Percentiles rank a stretch among this genome's conserved stretches.
Conservation (phyloP, 2,888 invertebrate genomes). For the Drosophila nr. fundita region DNA sequence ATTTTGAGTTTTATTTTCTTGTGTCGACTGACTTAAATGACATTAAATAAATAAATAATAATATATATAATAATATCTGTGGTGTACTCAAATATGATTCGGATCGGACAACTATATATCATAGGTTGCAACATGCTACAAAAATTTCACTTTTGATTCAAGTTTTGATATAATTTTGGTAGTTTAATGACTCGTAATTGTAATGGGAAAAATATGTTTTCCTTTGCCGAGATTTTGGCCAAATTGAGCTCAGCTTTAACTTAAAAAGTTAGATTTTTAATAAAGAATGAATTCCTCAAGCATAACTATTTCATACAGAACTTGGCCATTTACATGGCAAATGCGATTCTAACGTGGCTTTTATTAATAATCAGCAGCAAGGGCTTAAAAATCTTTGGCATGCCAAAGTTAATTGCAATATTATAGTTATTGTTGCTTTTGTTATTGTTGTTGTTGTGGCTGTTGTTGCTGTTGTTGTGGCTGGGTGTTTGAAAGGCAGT, state of each 20-base stretch:
- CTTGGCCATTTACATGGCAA: background rate
- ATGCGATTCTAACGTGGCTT: background rate
- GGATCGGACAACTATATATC: background rate
- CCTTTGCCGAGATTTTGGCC: background rate
- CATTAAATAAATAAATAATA: background rate
- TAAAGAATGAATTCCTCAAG: background rate
- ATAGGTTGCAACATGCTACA: background rate
- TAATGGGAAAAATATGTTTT: no score
- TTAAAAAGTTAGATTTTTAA: background rate
- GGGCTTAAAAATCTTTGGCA: constrained; percentile 20
- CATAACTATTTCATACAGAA: background rate
- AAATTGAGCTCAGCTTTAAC: background rate
- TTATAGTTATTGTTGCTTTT: background rate
- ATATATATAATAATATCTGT: background rate
- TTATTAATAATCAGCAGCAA: constrained; percentile 3
- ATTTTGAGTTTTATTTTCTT: background rate
- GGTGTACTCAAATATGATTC: background rate
- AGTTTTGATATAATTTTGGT: background rate
- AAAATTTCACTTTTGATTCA: background rate
- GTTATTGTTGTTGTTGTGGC: constrained; percentile 9
- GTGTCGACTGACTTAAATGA: background rate
- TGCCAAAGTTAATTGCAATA: constrained; percentile 10
- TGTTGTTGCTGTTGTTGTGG: constrained; percentile 13
- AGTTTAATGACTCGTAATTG: background rate
- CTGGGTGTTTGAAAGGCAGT: constrained; percentile 18